Conservation (phyloP, 2,113 vertebrate genomes). For the Seriola rivoliana region DNA sequence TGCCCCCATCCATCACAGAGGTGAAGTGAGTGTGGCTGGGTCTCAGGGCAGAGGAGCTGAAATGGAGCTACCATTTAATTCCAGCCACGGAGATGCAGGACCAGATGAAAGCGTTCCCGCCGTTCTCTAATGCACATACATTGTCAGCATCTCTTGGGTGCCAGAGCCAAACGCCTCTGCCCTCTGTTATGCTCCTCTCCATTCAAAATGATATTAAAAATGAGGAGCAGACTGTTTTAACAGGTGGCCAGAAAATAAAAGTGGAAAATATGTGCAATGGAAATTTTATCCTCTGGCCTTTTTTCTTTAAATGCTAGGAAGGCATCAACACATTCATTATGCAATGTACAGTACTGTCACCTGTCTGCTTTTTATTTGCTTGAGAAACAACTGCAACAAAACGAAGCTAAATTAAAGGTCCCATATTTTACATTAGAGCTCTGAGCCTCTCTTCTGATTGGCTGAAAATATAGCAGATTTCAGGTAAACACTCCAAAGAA, state of each 20-base stretch:
- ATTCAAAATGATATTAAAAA: not conserved
- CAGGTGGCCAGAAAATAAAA: slow-evolving; percentile 14
- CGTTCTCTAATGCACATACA: slow-evolving; percentile 46
- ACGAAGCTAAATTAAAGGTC: not conserved
- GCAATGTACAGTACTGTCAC: slow-evolving; percentile 4
- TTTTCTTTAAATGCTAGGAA: not conserved
- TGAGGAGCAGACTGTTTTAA: not conserved
- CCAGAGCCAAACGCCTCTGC: slow-evolving; percentile 21
- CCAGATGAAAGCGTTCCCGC: slow-evolving; percentile 47
- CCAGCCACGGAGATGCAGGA: slow-evolving; percentile 16
- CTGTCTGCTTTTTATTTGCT: slow-evolving; percentile 6
- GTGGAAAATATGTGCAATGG: slow-evolving; percentile 6
- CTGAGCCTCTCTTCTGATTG: too few species aligned
- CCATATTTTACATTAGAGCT: not conserved
- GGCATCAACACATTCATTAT: not conserved
- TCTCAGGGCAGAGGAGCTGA: slow-evolving; percentile 51
- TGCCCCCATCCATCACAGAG: slow-evolving; percentile 62
- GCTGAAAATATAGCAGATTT: too few species aligned
- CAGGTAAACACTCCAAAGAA: too few species aligned
- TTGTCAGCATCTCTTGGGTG: slow-evolving; percentile 34
- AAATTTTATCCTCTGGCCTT: not conserved
- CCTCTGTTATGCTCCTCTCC: not conserved
- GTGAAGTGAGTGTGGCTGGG: slow-evolving; percentile 36
- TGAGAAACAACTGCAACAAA: not conserved
- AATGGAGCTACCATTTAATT: slow-evolving; percentile 61